These are phyloP conservation scores for Ptycholaimellus sp. DNA, from an alignment of 2,888 invertebrate species.

Conservation along the genomic window DNA sequence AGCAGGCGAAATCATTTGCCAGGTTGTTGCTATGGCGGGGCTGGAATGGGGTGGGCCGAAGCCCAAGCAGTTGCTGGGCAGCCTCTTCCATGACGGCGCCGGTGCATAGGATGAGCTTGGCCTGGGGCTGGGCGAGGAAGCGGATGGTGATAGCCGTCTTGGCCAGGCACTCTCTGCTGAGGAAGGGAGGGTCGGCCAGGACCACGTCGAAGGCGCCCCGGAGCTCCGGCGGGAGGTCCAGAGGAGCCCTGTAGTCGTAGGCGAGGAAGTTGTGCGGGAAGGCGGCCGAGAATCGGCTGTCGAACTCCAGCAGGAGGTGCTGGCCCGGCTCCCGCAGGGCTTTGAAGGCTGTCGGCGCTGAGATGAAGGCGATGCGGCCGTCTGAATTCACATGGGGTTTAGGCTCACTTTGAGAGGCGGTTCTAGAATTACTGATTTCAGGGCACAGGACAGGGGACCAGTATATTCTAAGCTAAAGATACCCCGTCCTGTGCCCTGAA, in stretches of 20 bases:
- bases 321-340: not conserved
- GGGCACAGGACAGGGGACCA: not conserved
- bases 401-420: too few relatives aligned
- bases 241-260: constrained; percentile 55
- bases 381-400: too few relatives aligned
- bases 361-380: not conserved
- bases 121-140: constrained; percentile 38
- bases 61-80: constrained; percentile 39
- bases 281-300: constrained; percentile 44
- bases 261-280: constrained; percentile 50
- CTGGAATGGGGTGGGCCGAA: constrained; percentile 42
- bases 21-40: constrained; percentile 67
- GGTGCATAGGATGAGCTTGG: constrained; percentile 60
- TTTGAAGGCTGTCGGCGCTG: not conserved
- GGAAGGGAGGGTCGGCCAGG: constrained; percentile 76
- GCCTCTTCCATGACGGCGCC: constrained; percentile 51
- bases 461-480: not conserved
- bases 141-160: constrained; percentile 56
- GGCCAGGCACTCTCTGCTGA: constrained; percentile 66
- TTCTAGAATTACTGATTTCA: not conserved
- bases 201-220: constrained; percentile 45
- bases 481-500: not conserved
- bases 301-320: constrained; percentile 45
- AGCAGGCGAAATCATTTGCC: constrained; percentile 74
- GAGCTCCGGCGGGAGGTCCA: constrained; percentile 40